phyloP scores from a whole-genome alignment of 2,888 invertebrate species.

The Tipula vernalis region DNA sequence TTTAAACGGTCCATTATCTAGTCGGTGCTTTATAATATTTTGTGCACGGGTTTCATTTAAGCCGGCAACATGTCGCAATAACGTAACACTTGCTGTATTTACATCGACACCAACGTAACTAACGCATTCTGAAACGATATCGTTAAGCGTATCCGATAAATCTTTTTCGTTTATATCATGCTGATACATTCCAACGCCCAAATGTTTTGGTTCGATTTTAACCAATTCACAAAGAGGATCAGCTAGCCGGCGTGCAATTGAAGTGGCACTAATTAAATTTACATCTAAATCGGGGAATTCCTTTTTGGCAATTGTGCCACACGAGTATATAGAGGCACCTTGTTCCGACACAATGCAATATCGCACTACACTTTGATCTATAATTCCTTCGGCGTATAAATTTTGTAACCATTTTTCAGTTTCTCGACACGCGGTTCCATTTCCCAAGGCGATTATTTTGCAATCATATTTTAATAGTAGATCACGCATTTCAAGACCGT shows the following conservation, averaged over 20 bases:
- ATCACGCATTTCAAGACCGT: slow-evolving; percentile 29
- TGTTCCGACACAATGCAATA: slow-evolving; percentile 80
- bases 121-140: slow-evolving; percentile 79
- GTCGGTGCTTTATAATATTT: slow-evolving; percentile 63
- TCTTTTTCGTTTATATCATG: slow-evolving; percentile 76
- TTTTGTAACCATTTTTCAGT: slow-evolving; percentile 63
- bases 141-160: slow-evolving; percentile 58
- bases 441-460: slow-evolving; percentile 75
- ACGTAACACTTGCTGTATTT: slow-evolving; percentile 71
- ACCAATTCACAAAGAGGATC: slow-evolving; percentile 87
- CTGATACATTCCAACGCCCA: slow-evolving; percentile 94
- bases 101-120: slow-evolving; percentile 89
- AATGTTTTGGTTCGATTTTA: slow-evolving; percentile 84
- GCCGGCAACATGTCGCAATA: slow-evolving; percentile 75
- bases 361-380: slow-evolving; percentile 42
- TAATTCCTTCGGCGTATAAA: slow-evolving; percentile 41
- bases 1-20: slow-evolving; percentile 55
- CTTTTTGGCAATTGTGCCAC: slow-evolving; percentile 68
- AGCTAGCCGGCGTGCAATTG: slow-evolving; percentile 75
- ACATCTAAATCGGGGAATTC: slow-evolving; percentile 78
- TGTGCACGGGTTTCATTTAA: slow-evolving; percentile 62
- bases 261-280: slow-evolving; percentile 68
- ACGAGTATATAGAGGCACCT: slow-evolving; percentile 88
- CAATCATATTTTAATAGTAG: slow-evolving; percentile 48
- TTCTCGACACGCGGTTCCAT: slow-evolving; percentile 82